A percentile compares a stretch with the other conserved stretches of the same genome.
phyloP scores from a whole-genome alignment of 2,888 invertebrate species.

The Drosophila infuscata region DNA sequence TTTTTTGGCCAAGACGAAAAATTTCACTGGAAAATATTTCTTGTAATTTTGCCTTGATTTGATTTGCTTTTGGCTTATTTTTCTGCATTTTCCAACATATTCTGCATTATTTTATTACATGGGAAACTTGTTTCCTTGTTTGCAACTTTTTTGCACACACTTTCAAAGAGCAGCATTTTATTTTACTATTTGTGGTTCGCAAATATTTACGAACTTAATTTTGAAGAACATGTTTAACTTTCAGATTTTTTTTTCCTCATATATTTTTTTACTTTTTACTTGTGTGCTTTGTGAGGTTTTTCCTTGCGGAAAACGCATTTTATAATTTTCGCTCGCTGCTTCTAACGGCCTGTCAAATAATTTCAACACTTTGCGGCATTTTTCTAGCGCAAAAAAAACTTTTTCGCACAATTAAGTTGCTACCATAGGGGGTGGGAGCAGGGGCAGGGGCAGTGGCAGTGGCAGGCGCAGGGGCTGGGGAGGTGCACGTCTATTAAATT shows the following conservation, averaged over 20 bases:
- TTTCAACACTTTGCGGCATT: constrained; percentile 61
- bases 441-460: background rate
- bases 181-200: background rate
- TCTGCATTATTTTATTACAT: background rate
- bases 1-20: constrained; percentile 12
- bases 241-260: background rate
- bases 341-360: constrained; percentile 52
- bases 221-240: background rate
- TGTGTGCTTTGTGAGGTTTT: background rate
- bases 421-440: background rate
- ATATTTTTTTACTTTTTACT: background rate
- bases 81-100: constrained; percentile 5
- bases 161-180: background rate
- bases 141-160: background rate
- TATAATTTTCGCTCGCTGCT: constrained; percentile 50
- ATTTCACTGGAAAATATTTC: constrained; percentile 24
- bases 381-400: constrained; percentile 47
- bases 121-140: background rate
- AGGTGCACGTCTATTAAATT: background rate
- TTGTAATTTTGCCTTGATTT: constrained; percentile 41
- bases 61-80: constrained; percentile 35
- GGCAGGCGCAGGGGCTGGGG: too few relatives aligned
- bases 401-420: constrained; percentile 60
- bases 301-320: constrained; percentile 33
- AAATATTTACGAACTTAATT: constrained; percentile 9